Base-by-base conservation (phyloP, 2,888 invertebrate species). In the Patella depressa region DNA sequence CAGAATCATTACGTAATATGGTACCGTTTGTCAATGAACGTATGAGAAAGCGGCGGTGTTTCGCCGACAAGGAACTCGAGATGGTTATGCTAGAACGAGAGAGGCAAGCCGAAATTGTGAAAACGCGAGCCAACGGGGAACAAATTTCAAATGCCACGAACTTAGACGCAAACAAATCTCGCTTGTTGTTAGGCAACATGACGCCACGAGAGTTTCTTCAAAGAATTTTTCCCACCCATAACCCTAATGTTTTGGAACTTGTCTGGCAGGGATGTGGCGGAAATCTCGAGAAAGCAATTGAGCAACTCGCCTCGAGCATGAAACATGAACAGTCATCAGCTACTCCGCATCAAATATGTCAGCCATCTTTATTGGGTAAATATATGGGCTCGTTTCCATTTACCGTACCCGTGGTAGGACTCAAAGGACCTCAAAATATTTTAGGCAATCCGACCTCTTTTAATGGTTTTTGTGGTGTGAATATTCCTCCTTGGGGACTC, bases 1-100 rank as follows among this genome's bases (percentile, higher is more conserved):
- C 85, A 19, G 88, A 88, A 72, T 83, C 87, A 9, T 81, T 88
- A 19, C 85, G 89, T 12, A 81, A 87, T 15, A 80, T 88, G 79
- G 78, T 89, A 24, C 90, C 90, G 0, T 87, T 85, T 77, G 84
- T 94, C 92, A 93, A 93, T 88, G 91, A 94, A 92, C 90, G 94
- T 91, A 85, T 93, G 93, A 85, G 94, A 91, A 94, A 94, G 85
- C 86, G 92, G n/a, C 87, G 91, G 24, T 92, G 92, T 78, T 92
- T 92, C 82, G 92, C 92, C 3, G 92, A 92, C 84, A 90, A 90
- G 76, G 92, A 92, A 77, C 87, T 92, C 75, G 92, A 92, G 73
- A 83, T 88, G 34, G 89, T 91, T 57, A 89, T 91, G 88, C 81
- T 89, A 72, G 89, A 91, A 76, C 80, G 90, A 9, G 91, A 91